Evolutionary conservation across 2,113 vertebrate genomes (phyloP).

Genomic region (Cryptomyrus ogoouensis): DNA sequence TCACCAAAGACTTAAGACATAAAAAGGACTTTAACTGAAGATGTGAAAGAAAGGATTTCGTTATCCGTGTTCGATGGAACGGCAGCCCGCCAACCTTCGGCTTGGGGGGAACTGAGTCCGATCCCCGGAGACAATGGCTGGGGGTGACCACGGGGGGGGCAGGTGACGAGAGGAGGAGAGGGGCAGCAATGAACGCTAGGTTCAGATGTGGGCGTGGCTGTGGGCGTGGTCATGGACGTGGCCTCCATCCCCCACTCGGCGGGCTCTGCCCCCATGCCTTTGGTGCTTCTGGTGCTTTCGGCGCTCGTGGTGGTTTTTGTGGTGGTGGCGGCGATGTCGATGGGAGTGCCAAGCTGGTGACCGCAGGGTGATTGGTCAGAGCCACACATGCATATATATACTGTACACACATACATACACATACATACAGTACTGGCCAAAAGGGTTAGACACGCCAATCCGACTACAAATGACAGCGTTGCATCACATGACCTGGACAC

Average conservation of each 20-base stretch:
- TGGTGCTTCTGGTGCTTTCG: slow-evolving; percentile 63
- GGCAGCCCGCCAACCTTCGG: not conserved
- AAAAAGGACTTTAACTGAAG: not conserved
- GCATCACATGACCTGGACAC: not conserved
- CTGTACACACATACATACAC: not conserved
- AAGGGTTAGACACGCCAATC: not conserved
- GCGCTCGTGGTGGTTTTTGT: slow-evolving; percentile 70
- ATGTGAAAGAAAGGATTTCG: not conserved
- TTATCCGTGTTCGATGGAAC: slow-evolving; percentile 1
- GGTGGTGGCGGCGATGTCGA: slow-evolving; percentile 70
- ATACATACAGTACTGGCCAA: not conserved
- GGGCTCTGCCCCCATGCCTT: slow-evolving; percentile 56
- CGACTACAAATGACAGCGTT: not conserved
- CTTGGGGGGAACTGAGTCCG: not conserved
- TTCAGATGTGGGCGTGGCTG: slow-evolving; percentile 54
- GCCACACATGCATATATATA: not conserved
- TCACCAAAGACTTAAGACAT: not conserved
- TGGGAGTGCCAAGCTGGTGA: slow-evolving; percentile 75
- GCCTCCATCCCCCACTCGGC: slow-evolving; percentile 53
- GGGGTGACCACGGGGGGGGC: not conserved
- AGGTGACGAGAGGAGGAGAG: not conserved
- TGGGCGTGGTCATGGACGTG: not conserved
- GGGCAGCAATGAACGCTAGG: slow-evolving; percentile 42
- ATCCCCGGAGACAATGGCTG: not conserved
- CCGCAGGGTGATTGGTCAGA: not conserved